Percentiles rank a stretch among this genome's conserved stretches.
phyloP scores from a whole-genome alignment of 2,888 invertebrate genomes.

The Trichogramma dendrolimi region DNA sequence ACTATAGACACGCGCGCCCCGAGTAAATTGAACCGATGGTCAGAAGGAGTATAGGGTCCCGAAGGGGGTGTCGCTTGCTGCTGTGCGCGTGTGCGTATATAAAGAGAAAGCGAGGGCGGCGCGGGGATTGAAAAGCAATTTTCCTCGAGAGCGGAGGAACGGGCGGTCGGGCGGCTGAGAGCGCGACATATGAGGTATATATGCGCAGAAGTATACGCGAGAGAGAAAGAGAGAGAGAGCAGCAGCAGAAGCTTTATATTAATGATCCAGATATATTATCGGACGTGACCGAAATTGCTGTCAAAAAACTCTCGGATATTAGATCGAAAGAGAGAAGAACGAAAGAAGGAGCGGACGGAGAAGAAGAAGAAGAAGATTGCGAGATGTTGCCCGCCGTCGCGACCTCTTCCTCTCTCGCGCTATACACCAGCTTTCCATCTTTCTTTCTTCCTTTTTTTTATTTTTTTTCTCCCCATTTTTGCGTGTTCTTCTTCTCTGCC shows the following conservation, averaged over 20 bases:
- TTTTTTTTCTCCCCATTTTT: constrained; percentile 17
- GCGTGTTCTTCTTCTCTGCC: not conserved
- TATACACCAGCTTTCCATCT: constrained; percentile 15
- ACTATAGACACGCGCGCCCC: constrained; percentile 1
- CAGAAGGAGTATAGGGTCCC: constrained; percentile 14
- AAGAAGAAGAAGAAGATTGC: constrained; percentile 41
- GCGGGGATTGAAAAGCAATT: constrained; percentile 53
- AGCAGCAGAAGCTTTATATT: constrained; percentile 51
- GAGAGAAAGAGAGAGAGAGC: constrained; percentile 33
- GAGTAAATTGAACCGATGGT: constrained; percentile 10
- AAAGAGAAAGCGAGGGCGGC: not conserved
- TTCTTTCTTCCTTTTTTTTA: constrained; percentile 18
- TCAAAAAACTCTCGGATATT: constrained; percentile 53
- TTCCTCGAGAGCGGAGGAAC: constrained; percentile 38
- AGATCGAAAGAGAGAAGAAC: constrained; percentile 43
- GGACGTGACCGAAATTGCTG: constrained; percentile 54
- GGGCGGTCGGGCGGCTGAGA: constrained; percentile 18
- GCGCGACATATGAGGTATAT: constrained; percentile 36
- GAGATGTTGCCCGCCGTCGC: constrained; percentile 43
- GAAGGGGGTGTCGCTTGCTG: constrained; percentile 31
- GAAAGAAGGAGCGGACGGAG: too few species aligned
- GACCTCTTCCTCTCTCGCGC: constrained; percentile 27
- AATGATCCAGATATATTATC: constrained; percentile 54
- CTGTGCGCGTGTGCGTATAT: constrained; percentile 20
- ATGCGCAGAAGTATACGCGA: constrained; percentile 37